Evolutionary conservation across 2,113 vertebrate genomes (phyloP).

Genomic region (Rhombomys opimus): DNA sequence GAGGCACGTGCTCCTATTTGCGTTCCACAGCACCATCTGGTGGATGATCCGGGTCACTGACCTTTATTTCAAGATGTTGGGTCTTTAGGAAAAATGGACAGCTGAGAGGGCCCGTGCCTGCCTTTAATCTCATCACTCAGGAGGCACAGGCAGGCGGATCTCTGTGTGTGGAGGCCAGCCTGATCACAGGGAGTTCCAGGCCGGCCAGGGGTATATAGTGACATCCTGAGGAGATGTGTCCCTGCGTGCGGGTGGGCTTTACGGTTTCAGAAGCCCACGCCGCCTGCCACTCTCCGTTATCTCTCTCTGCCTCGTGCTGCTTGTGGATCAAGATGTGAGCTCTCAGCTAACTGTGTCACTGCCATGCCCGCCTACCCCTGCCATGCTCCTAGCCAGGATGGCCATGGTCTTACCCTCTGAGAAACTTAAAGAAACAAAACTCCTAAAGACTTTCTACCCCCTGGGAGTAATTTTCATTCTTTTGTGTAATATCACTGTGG

Average conservation of each 20-base stretch:
- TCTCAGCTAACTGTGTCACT: background rate
- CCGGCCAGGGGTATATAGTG: background rate
- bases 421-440: background rate
- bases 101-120: too few relatives aligned
- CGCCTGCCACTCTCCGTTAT: background rate
- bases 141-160: background rate
- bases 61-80: background rate
- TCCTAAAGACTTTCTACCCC: background rate
- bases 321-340: background rate
- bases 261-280: background rate
- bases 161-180: background rate
- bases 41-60: background rate
- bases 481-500: background rate
- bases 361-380: background rate
- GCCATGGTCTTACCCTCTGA: background rate
- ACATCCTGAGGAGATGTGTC: background rate
- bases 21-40: conserved; percentile 52
- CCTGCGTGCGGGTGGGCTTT: background rate
- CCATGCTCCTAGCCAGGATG: background rate
- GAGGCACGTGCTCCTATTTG: accelerated
- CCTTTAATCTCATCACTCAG: background rate
- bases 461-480: background rate
- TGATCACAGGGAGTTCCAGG: background rate
- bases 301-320: background rate
- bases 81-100: background rate